phyloP scores from a whole-genome alignment of 2,113 vertebrate species.

The Shinisaurus crocodilurus region DNA sequence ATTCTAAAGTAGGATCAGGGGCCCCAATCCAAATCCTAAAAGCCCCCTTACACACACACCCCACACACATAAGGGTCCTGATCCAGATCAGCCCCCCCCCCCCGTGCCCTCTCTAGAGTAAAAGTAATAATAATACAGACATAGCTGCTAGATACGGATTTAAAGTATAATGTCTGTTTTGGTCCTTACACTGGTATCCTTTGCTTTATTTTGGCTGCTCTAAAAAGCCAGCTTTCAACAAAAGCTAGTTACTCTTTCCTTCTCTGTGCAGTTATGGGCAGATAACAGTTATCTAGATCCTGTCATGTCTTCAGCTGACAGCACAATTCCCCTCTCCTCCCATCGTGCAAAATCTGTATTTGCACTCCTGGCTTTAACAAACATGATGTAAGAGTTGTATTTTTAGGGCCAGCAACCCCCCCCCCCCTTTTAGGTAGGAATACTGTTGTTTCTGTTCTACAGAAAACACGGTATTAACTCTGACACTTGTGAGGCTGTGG shows the following conservation, averaged over 20 bases:
- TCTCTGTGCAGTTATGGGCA: slow-evolving; percentile 43
- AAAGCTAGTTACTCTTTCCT: slow-evolving; percentile 57
- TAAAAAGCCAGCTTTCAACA: slow-evolving; percentile 51
- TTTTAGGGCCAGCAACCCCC: slow-evolving; percentile 39
- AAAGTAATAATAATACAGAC: background rate
- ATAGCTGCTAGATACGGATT: no score
- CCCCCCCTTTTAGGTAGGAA: background rate
- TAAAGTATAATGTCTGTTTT: no score
- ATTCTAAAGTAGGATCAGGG: no score
- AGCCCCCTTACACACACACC: no score
- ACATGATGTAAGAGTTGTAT: background rate
- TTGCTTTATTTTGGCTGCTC: background rate
- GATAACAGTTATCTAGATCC: slow-evolving; percentile 55
- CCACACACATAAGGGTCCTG: no score
- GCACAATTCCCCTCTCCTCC: slow-evolving; percentile 52
- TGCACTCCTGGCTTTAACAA: slow-evolving; percentile 39
- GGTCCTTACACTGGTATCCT: fast-evolving
- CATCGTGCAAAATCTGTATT: slow-evolving; percentile 48
- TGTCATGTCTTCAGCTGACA: slow-evolving; percentile 53
- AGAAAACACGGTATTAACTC: slow-evolving; percentile 43
- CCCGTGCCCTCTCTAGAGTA: no score
- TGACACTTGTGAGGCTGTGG: slow-evolving; percentile 43
- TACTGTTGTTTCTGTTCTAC: slow-evolving; percentile 43
- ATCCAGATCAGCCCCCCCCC: no score
- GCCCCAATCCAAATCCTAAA: no score